Base-by-base conservation (phyloP, 2,113 vertebrate genomes). In the Pongo pygmaeus region DNA sequence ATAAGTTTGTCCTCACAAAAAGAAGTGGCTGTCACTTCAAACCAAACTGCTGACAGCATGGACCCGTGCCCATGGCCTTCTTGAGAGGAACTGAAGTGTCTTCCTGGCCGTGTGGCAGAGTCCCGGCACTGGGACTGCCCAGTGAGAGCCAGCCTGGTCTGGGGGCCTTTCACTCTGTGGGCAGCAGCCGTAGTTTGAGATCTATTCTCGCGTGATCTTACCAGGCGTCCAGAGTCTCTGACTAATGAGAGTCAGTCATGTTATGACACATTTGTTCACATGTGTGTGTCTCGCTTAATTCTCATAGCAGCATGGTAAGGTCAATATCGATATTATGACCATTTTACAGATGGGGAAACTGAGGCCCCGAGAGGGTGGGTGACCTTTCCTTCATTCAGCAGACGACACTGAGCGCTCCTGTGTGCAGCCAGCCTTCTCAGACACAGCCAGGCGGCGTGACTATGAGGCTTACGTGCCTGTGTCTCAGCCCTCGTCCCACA, bases 1-100 rank as follows among this genome's bases (percentile, higher is more conserved):
- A 10, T 80, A 30, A 72, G 70, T 7, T 10, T 52, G 30, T 64
- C 85, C 64, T 75, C 27, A 8, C 52, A 81, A 50, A 94, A 81
- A 78, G 81, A 14, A 79, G 16, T 14, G 23, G 5, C 2, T 20
- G 20, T 22, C 9, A 22, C 57, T 93, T 92, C 70, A 75, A 8
- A 43, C 50, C 52, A 50, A 92, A 13, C 46, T 5, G 61, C 90
- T 75, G 77, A 0, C 83, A 38, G 80, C 3, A 3, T 43, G 43
- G 1, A 0, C 69, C 23, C 17, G 0, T 35, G 85, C 61, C 81
- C 16, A 23, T 13, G 9, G 46, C 59, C 48, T 95, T 93, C 97
- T 96, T 17, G 52, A 67, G 48, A 52, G 78, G 81, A 84, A 92
- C 90, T 85, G 95, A 96, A 92, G 91, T 55, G 48, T 97, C 97